A percentile compares a stretch with the other conserved stretches of the same genome.
Evolutionary conservation across 1,140 invertebrate species (phyloP).

Genomic region (Pseudoatta argentina): DNA sequence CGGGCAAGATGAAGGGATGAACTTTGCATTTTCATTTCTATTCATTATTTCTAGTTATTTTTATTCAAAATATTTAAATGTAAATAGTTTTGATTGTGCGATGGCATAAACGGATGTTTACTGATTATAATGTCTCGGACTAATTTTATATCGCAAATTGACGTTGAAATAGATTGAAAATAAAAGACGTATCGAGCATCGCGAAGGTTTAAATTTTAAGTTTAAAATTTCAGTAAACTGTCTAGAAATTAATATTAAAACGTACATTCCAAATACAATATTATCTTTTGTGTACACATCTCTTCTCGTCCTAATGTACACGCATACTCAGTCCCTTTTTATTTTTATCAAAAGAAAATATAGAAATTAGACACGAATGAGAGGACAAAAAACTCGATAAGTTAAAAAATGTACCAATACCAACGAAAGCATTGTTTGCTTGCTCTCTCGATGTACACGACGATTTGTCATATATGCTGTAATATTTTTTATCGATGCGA

Average conservation of each 20-base stretch:
- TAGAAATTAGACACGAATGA: neutral
- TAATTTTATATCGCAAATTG: neutral
- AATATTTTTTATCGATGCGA: slow-evolving; percentile 35
- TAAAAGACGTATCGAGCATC: neutral
- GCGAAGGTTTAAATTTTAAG: neutral
- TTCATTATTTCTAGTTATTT: neutral
- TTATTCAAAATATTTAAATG: neutral
- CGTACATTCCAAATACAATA: neutral
- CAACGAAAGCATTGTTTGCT: neutral
- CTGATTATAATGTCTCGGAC: neutral
- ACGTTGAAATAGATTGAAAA: neutral
- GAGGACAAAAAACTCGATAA: neutral
- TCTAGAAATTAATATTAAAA: neutral
- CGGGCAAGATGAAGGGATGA: neutral
- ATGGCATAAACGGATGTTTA: neutral
- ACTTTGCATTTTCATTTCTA: neutral
- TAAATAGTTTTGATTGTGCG: neutral
- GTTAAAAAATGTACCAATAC: neutral
- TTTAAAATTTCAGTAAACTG: neutral
- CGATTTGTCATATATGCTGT: neutral
- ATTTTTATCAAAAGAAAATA: neutral
- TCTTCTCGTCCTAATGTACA: neutral
- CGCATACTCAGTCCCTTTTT: neutral
- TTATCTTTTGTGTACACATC: neutral
- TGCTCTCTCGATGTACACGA: neutral